Evolutionary conservation across 2,888 invertebrate genomes (phyloP).

Genomic region (Brachylomia viminalis): DNA sequence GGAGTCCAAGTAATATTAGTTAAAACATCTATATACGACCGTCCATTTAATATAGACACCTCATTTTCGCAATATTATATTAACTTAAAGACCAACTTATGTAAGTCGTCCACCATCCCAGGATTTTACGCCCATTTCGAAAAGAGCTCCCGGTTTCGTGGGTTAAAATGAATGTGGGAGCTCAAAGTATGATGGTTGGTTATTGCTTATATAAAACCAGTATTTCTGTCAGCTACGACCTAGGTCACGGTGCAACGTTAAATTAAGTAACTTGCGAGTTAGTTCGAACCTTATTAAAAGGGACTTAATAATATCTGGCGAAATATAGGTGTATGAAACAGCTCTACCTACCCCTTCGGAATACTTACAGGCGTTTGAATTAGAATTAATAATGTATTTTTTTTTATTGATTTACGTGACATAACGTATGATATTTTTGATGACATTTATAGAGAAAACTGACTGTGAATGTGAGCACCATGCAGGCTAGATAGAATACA

Average conservation of each 20-base stretch:
- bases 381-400: too few species aligned
- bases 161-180: slow-evolving; percentile 12
- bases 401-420: too few species aligned
- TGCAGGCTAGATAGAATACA: too few species aligned
- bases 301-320: background rate
- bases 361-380: too few species aligned
- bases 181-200: background rate
- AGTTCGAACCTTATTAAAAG: background rate
- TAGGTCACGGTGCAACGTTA: background rate
- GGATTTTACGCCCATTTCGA: slow-evolving; percentile 4
- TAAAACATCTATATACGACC: slow-evolving; percentile 26
- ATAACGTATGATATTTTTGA: too few species aligned
- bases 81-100: slow-evolving; percentile 35
- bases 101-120: slow-evolving; percentile 11
- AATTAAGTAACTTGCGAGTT: background rate
- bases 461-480: too few species aligned
- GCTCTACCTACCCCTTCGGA: too few species aligned
- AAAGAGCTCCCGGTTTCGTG: slow-evolving; percentile 14
- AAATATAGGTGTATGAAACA: too few species aligned
- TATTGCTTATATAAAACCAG: slow-evolving; percentile 50
- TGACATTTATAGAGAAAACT: too few species aligned
- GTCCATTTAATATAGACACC: slow-evolving; percentile 7
- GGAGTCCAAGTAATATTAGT: slow-evolving; percentile 38
- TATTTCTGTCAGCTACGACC: background rate
- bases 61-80: background rate